Percentiles rank a stretch among this genome's conserved stretches.
These are phyloP conservation scores for Troides aeacus DNA, from an alignment of 2,888 invertebrate genomes.

Conservation along the genomic window DNA sequence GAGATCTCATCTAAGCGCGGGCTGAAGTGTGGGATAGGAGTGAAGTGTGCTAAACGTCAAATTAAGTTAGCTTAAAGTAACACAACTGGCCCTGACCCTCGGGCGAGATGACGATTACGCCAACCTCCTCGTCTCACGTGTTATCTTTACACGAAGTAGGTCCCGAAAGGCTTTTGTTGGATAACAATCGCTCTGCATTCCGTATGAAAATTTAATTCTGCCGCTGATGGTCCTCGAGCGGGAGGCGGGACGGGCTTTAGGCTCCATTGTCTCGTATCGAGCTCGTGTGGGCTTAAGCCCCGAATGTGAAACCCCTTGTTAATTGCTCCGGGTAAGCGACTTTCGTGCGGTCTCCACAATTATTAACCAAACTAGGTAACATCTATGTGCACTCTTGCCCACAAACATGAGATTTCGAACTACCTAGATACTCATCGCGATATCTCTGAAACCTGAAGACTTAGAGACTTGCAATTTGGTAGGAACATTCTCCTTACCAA, in stretches of 20 bases:
- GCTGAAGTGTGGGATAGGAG: slow-evolving; percentile 33
- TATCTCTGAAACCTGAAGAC: too few relatives aligned
- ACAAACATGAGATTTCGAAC: too few relatives aligned
- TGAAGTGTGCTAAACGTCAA: slow-evolving; percentile 66
- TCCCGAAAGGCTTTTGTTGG: slow-evolving; percentile 67
- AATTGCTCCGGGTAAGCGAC: slow-evolving; percentile 74
- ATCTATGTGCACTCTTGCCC: slow-evolving; percentile 37
- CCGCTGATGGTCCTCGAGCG: slow-evolving; percentile 69
- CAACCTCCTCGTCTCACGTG: slow-evolving; percentile 53
- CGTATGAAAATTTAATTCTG: slow-evolving; percentile 77
- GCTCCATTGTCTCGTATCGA: slow-evolving; percentile 66
- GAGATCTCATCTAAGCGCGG: slow-evolving; percentile 56
- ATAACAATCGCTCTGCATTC: slow-evolving; percentile 63
- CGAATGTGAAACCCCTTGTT: slow-evolving; percentile 68
- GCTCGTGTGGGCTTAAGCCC: slow-evolving; percentile 70
- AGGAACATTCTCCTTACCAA: too few relatives aligned
- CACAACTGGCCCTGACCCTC: slow-evolving; percentile 61
- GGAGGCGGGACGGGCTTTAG: slow-evolving; percentile 57
- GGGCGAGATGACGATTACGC: slow-evolving; percentile 63
- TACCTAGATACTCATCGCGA: too few relatives aligned
- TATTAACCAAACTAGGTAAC: slow-evolving; percentile 63
- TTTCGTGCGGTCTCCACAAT: slow-evolving; percentile 65
- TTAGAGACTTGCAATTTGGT: too few relatives aligned
- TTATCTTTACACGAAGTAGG: slow-evolving; percentile 61
- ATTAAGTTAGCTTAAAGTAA: slow-evolving; percentile 67